Conservation (phyloP, 2,797 vertebrate genomes). For the Phataginus tetradactyla region DNA sequence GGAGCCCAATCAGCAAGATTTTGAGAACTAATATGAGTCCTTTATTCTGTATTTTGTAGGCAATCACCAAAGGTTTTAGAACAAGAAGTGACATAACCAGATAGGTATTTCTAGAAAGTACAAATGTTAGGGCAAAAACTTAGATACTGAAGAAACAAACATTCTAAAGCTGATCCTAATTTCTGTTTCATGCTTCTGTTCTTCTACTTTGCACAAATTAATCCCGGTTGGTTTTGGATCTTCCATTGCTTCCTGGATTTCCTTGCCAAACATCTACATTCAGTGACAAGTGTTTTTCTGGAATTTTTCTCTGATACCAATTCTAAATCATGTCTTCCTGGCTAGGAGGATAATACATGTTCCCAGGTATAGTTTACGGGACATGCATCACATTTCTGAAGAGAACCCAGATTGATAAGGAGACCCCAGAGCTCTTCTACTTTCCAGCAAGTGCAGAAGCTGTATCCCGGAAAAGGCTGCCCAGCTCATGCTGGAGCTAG, state of each 20-base stretch:
- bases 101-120: slow-evolving; percentile 34
- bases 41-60: not conserved
- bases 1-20: not conserved
- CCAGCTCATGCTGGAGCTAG: too few relatives aligned
- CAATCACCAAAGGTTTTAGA: not conserved
- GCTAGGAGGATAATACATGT: not conserved
- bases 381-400: not conserved
- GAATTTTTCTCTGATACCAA: not conserved
- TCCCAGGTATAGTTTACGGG: not conserved
- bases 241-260: not conserved
- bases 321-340: slow-evolving; percentile 14
- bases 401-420: not conserved
- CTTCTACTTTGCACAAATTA: not conserved
- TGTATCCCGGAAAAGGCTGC: not conserved
- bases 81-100: not conserved
- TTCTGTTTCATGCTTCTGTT: not conserved
- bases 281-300: not conserved
- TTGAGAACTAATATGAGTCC: not conserved
- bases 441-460: not conserved
- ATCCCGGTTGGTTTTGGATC: not conserved
- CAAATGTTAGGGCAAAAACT: not conserved
- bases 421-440: not conserved
- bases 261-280: not conserved
- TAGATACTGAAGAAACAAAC: not conserved
- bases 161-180: not conserved